phyloP scores from a whole-genome alignment of 2,113 vertebrate genomes.

The Onychorhynchus coronatus region DNA sequence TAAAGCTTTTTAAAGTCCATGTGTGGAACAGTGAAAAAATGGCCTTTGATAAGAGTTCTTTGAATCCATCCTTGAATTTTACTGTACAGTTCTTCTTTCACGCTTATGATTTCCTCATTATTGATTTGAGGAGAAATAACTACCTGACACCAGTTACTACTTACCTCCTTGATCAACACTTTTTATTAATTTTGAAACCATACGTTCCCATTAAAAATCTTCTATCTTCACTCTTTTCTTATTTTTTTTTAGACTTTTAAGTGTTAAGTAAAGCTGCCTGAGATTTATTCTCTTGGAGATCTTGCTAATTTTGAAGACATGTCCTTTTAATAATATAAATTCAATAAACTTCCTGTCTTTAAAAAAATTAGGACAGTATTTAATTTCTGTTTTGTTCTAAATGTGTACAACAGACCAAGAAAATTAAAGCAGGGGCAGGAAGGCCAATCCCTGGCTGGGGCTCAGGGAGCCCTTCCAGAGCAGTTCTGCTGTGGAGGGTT shows the following conservation, averaged over 20 bases:
- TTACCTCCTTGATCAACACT: background rate
- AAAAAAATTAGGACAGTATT: background rate
- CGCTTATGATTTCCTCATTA: background rate
- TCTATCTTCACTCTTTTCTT: background rate
- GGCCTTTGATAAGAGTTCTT: background rate
- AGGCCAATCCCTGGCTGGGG: background rate
- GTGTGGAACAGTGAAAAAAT: background rate
- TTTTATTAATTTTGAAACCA: background rate
- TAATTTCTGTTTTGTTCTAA: background rate
- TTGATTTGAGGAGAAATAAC: background rate
- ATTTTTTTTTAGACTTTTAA: background rate
- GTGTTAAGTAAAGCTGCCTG: background rate
- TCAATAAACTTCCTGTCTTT: background rate
- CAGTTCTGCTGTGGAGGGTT: background rate
- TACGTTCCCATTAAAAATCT: background rate
- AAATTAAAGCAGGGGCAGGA: background rate
- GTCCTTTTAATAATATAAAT: background rate
- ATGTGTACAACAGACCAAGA: background rate
- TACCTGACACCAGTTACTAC: background rate
- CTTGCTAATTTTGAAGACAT: background rate
- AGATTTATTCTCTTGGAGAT: background rate
- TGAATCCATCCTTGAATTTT: background rate
- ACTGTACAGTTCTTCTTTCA: background rate
- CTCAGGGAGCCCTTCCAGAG: background rate
- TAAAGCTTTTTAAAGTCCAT: background rate